Evolutionary conservation across 1,140 invertebrate species (phyloP), one percentile per base, ranked within the genome.

Genomic region (Apis laboriosa): DNA sequence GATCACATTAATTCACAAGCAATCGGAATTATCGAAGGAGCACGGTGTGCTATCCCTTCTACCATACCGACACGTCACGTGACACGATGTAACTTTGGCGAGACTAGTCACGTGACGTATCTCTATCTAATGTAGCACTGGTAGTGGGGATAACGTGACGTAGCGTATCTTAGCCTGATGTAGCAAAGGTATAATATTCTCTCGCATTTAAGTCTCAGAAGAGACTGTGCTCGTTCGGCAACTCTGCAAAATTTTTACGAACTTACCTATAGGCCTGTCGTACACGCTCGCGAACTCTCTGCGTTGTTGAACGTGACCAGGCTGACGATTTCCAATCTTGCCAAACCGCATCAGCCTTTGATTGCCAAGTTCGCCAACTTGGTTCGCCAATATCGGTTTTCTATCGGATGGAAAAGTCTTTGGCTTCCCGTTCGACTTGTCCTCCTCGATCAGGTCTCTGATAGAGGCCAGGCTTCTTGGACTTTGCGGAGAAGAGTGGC

Each of bases 401-500:
- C 78, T 56, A 24, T 80, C 70, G 19, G 24, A 1, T 2, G 68
- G 0, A 28, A 63, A 79, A 8, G 49, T 13, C 66, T 78, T 70
- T 19, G 9, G 9, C 13, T 72, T 71, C 12, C 49, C 64, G 55
- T 43, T 84, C 63, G 71, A 67, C 88, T 88, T 85, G 56, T 90
- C 79, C 68, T 76, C 34, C 66, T 86, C 85, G 55, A 88, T 83
- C 55, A 78, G 53, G 15, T 83, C 84, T n/a, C 76, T 75, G 21
- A 73, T 64, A 7, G 86, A 58, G 4, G 76, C 15, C 60, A 74
- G n/a, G 8, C 66, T 76, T 61, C 84, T 85, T 9, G 85, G 74
- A 60, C 84, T 90, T 34, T 85, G 68, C 2, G 83, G 34, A 43
- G 80, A 66, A 0, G 87, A 68, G 74, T 89, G n/a, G 21, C 88